Evolutionary conservation across 2,113 vertebrate species (phyloP).

Genomic region (Chitala chitala): DNA sequence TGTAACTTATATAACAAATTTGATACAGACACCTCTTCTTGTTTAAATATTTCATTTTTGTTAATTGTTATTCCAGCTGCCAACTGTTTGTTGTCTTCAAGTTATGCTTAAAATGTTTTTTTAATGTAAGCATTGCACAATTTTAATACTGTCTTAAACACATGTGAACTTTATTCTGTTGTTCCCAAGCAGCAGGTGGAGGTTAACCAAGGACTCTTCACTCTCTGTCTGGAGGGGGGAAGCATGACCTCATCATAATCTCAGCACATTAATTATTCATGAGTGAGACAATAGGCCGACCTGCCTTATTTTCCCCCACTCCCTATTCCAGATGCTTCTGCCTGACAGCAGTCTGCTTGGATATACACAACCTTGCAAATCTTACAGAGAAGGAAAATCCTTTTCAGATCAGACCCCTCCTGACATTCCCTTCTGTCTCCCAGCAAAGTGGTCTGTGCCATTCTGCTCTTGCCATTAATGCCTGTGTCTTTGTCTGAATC

Average conservation of each 20-base stretch:
- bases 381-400: conserved; percentile 24
- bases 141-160: neutral
- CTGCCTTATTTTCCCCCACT: neutral
- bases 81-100: too few species aligned
- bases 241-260: neutral
- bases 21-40: too few species aligned
- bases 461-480: neutral
- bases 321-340: conserved; percentile 19
- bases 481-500: neutral
- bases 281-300: neutral
- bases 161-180: neutral
- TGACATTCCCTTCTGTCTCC: conserved; percentile 4
- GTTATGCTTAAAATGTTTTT: too few species aligned
- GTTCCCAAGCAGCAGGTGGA: neutral
- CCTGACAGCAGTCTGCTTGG: neutral
- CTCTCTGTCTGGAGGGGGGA: neutral
- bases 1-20: neutral
- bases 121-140: neutral
- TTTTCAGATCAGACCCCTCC: conserved; percentile 20
- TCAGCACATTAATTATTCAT: conserved; percentile 17
- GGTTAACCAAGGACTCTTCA: neutral
- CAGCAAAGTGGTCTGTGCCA: neutral
- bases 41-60: too few species aligned
- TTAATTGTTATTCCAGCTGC: too few species aligned
- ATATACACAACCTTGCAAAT: conserved; percentile 7